Percentiles rank a stretch among this genome's conserved stretches.
phyloP scores from a whole-genome alignment of 2,113 vertebrate species.

The Catharus bicknelli region DNA sequence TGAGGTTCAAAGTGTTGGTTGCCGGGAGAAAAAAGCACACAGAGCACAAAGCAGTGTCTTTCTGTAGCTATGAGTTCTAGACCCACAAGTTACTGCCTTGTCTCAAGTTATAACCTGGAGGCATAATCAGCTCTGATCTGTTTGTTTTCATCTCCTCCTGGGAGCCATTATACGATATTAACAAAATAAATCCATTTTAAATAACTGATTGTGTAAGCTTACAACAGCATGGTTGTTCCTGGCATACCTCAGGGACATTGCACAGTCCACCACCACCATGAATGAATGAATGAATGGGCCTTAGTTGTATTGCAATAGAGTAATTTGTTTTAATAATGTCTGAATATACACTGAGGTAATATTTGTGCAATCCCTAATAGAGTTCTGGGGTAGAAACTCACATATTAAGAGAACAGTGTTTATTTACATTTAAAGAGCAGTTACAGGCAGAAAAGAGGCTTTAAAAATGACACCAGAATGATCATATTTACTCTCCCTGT shows the following conservation, averaged over 20 bases:
- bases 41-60: slow-evolving; percentile 51
- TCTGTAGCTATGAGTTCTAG: slow-evolving; percentile 29
- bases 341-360: slow-evolving; percentile 73
- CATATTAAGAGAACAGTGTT: slow-evolving; percentile 36
- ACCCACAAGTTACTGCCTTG: slow-evolving; percentile 28
- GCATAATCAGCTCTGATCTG: slow-evolving; percentile 52
- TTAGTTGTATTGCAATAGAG: slow-evolving; percentile 43
- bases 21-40: neutral
- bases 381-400: slow-evolving; percentile 54
- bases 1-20: neutral
- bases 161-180: slow-evolving; percentile 65
- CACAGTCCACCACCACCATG: slow-evolving; percentile 12
- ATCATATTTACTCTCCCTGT: neutral
- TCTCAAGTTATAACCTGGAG: slow-evolving; percentile 51
- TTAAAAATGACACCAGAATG: slow-evolving; percentile 18
- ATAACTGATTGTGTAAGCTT: slow-evolving; percentile 67
- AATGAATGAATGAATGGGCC: slow-evolving; percentile 58
- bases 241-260: slow-evolving; percentile 31
- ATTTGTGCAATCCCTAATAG: slow-evolving; percentile 45
- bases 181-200: slow-evolving; percentile 74
- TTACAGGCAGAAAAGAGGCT: slow-evolving; percentile 45
- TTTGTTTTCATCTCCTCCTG: slow-evolving; percentile 69
- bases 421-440: slow-evolving; percentile 60
- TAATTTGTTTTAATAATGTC: slow-evolving; percentile 79
- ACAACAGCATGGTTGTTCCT: slow-evolving; percentile 70